Evolutionary conservation across 2,888 invertebrate species (phyloP), one percentile per base, ranked within the genome.

Genomic region (Patella caerulea): DNA sequence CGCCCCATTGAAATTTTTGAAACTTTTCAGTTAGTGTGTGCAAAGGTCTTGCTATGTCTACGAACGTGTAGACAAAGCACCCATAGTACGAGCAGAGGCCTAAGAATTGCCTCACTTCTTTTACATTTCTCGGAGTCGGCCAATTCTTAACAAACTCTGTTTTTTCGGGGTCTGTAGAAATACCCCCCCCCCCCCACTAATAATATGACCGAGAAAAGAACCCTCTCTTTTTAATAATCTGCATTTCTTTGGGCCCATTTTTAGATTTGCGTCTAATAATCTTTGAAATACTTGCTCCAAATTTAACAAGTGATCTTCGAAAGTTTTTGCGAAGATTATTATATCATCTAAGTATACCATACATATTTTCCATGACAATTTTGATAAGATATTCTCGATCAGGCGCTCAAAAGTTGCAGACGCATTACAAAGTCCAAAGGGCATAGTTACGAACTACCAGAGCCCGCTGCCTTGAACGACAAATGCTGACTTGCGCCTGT

Each of bases 401-500:
- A 71, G 19, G 0, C 56, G 34, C 3, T 71, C 75, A n/a, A 74
- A 74, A n/a, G 73, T 19, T 17, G n/a, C 29, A 29, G 56, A 59
- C 7, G 73, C 73, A 29, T 54, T 73, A 15, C 19, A n/a, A n/a
- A 59, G 34, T 17, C 59, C 74, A 29, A 65, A 65, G 17, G 74
- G 74, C 74, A 74, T 74, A 12, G 65, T n/a, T 4, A 17, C 55
- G 52, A 74, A 74, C 29, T 74, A 69, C 34, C 59, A 74, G 7
- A 74, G n/a, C 15, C 74, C 74, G 65, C 65, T 19, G 19, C 65
- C 65, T 11, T 29, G 59, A n/a, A 65, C 2, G 5, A 69, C 45
- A 55, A 74, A 74, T 17, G 74, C 74, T 29, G 74, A 59, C 15
- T 65, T 74, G 15, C 3, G 29, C 45, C 65, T 74, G 59, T 74